Percentiles rank a stretch among this genome's conserved stretches.
Conservation (phyloP, 2,888 invertebrate genomes). For the Rhogogaster chlorosoma region DNA sequence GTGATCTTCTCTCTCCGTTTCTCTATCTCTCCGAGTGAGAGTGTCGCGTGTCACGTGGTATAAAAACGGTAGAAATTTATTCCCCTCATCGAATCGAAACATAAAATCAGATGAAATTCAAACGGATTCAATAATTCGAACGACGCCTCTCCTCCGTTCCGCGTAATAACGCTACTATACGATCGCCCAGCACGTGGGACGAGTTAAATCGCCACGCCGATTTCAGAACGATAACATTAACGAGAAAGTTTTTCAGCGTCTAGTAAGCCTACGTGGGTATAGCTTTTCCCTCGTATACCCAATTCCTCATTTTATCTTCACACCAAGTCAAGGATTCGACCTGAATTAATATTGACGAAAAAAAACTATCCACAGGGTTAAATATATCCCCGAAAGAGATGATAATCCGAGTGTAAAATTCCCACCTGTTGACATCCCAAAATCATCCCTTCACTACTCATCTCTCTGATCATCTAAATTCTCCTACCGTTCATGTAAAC, state of each 20-base stretch:
- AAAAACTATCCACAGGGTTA: too few relatives aligned
- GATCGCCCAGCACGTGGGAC: neutral
- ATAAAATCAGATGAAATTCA: neutral
- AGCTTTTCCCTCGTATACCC: too few relatives aligned
- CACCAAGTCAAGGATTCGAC: too few relatives aligned
- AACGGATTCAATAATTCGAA: too few relatives aligned
- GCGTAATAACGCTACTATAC: neutral
- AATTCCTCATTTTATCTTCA: too few relatives aligned
- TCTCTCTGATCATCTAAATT: neutral
- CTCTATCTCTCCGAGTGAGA: neutral
- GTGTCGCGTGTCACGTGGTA: slow-evolving; percentile 7
- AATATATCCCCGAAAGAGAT: too few relatives aligned
- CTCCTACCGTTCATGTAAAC: slow-evolving; percentile 89
- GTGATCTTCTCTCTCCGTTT: neutral
- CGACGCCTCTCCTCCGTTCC: too few relatives aligned
- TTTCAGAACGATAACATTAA: neutral
- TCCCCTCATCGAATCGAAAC: neutral
- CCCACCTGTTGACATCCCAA: neutral
- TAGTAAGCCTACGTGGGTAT: neutral
- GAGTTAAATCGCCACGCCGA: neutral
- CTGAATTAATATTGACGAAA: too few relatives aligned
- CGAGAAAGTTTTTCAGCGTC: neutral
- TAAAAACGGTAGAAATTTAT: neutral
- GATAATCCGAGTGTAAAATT: too few relatives aligned
- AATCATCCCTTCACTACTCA: neutral